Percentiles rank a stretch among this genome's conserved stretches.
These are phyloP conservation scores for Dipus sagitta DNA, from an alignment of 2,797 vertebrate species.

Conservation along the genomic window DNA sequence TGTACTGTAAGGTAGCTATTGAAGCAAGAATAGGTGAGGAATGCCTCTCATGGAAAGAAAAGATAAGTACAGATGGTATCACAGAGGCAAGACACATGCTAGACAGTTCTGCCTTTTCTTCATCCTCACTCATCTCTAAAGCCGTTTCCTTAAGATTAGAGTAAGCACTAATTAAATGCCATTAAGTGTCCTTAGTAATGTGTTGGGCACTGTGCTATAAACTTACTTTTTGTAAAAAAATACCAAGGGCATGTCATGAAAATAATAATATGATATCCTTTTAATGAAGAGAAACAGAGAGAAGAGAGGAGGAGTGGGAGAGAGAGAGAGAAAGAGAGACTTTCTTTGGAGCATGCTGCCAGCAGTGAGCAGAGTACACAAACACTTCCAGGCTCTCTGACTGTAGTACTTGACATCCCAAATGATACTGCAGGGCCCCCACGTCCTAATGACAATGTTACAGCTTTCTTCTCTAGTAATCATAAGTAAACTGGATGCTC, in stretches of 20 bases:
- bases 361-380: neutral
- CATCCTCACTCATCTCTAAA: neutral
- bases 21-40: neutral
- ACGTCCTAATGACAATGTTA: neutral
- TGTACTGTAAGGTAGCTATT: neutral
- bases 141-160: neutral
- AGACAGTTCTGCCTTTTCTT: neutral
- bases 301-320: neutral
- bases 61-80: neutral
- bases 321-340: neutral
- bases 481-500: neutral
- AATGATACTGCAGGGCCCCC: too few relatives aligned
- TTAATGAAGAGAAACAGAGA: neutral
- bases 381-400: neutral
- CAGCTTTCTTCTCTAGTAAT: neutral
- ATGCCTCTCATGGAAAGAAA: rapidly evolving
- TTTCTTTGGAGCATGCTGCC: neutral
- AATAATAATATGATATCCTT: neutral
- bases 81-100: neutral
- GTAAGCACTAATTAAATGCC: neutral
- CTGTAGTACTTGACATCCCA: neutral
- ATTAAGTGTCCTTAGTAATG: neutral
- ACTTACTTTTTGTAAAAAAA: neutral
- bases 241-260: neutral
- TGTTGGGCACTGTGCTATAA: neutral